These are phyloP conservation scores for Bombus huntii DNA, from an alignment of 1,140 invertebrate species.

Conservation along the genomic window DNA sequence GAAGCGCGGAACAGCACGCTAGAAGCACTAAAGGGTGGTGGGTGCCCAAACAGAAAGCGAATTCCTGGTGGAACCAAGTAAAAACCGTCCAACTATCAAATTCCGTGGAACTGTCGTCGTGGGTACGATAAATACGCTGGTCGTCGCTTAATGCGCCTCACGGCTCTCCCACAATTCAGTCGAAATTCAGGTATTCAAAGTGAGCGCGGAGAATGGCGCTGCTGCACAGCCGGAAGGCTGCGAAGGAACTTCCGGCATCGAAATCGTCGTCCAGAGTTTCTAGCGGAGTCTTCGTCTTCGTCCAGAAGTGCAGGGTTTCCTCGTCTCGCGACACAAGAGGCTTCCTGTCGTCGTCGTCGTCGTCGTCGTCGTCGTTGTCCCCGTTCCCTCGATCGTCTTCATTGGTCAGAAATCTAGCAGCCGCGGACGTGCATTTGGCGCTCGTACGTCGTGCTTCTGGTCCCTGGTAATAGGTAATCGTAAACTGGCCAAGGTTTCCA, in stretches of 20 bases:
- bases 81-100: slow-evolving; percentile 56
- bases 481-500: slow-evolving; percentile 72
- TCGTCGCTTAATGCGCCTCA: slow-evolving; percentile 55
- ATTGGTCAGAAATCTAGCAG: slow-evolving; percentile 34
- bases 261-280: slow-evolving; percentile 46
- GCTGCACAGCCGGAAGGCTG: slow-evolving; percentile 35
- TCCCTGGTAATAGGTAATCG: slow-evolving; percentile 72
- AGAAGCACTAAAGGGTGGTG: background rate
- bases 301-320: background rate
- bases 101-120: slow-evolving; percentile 51
- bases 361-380: background rate
- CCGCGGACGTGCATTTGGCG: slow-evolving; percentile 53
- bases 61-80: slow-evolving; percentile 7
- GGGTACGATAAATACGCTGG: slow-evolving; percentile 58
- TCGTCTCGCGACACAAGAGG: slow-evolving; percentile 10
- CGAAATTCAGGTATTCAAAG: slow-evolving; percentile 60
- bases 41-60: background rate
- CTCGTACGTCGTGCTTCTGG: slow-evolving; percentile 30
- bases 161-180: slow-evolving; percentile 54
- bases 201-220: slow-evolving; percentile 22
- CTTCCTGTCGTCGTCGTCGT: slow-evolving; percentile 2
- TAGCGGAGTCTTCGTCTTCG: slow-evolving; percentile 17
- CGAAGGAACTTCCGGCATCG: slow-evolving; percentile 55
- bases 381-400: background rate
- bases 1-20: background rate